These are phyloP conservation scores for Liopterus haemorrhoidalis DNA, from an alignment of 2,888 invertebrate genomes.

Conservation along the genomic window DNA sequence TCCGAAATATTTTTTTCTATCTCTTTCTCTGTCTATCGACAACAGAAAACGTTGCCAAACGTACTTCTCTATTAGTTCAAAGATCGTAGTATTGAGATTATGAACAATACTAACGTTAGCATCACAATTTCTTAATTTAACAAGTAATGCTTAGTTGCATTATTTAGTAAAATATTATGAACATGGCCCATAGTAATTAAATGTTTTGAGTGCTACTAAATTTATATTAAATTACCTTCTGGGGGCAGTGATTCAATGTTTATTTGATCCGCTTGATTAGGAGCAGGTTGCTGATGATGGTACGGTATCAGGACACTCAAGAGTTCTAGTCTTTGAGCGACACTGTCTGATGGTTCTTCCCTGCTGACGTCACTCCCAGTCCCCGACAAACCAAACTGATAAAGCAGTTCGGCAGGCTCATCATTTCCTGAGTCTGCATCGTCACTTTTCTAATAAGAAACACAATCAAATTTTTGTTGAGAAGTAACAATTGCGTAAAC, in stretches of 20 bases:
- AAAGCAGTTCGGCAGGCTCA: slow-evolving; percentile 70
- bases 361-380: too few relatives aligned
- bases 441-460: slow-evolving; percentile 66
- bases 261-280: too few relatives aligned
- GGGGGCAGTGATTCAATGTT: slow-evolving; percentile 60
- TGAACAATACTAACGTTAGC: too few relatives aligned
- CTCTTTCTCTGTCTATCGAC: too few relatives aligned
- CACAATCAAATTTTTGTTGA: slow-evolving; percentile 10
- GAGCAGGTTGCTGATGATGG: slow-evolving; percentile 56
- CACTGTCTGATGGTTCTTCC: slow-evolving; percentile 46
- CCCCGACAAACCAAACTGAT: slow-evolving; percentile 16
- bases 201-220: not conserved
- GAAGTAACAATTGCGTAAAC: too few relatives aligned
- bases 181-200: not conserved
- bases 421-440: slow-evolving; percentile 88
- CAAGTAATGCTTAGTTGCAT: too few relatives aligned
- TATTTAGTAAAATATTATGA: not conserved
- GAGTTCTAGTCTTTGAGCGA: slow-evolving; percentile 57
- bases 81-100: too few relatives aligned
- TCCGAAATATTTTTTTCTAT: too few relatives aligned
- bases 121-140: too few relatives aligned
- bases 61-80: too few relatives aligned
- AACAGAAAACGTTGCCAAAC: too few relatives aligned
- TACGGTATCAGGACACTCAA: slow-evolving; percentile 54
- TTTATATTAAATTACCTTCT: slow-evolving; percentile 53